Evolutionary conservation across 2,113 vertebrate species (phyloP).

Genomic region (Gorsachius goisagi): DNA sequence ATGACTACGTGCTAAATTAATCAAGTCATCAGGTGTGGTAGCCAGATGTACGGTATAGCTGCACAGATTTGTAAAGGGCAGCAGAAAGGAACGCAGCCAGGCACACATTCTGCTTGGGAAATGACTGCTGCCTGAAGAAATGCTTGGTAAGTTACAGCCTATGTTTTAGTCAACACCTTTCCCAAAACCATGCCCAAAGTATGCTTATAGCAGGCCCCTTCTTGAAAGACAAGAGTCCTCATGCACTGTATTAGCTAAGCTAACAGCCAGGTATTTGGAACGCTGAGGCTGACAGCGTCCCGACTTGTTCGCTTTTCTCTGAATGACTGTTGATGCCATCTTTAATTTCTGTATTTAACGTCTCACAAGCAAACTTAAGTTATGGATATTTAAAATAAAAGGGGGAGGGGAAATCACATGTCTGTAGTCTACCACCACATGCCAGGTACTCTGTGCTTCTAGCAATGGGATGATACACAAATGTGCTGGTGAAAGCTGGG

Average conservation of each 20-base stretch:
- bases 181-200: not conserved
- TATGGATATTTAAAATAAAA: not conserved
- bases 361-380: not conserved
- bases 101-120: not conserved
- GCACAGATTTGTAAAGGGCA: not conserved
- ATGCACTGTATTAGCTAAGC: not conserved
- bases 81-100: not conserved
- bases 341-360: not conserved
- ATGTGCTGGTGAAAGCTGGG: slow-evolving; percentile 19
- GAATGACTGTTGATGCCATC: not conserved
- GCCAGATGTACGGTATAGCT: not conserved
- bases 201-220: not conserved
- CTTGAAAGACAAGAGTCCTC: not conserved
- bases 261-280: not conserved
- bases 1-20: not conserved
- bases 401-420: not conserved
- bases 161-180: not conserved
- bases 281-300: not conserved
- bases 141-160: not conserved
- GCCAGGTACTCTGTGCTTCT: not conserved
- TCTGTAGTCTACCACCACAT: not conserved
- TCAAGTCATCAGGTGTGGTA: not conserved
- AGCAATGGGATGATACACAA: not conserved
- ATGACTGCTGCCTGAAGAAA: not conserved
- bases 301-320: not conserved